Conservation (phyloP, 2,113 vertebrate genomes). For the Eclectus roratus region DNA sequence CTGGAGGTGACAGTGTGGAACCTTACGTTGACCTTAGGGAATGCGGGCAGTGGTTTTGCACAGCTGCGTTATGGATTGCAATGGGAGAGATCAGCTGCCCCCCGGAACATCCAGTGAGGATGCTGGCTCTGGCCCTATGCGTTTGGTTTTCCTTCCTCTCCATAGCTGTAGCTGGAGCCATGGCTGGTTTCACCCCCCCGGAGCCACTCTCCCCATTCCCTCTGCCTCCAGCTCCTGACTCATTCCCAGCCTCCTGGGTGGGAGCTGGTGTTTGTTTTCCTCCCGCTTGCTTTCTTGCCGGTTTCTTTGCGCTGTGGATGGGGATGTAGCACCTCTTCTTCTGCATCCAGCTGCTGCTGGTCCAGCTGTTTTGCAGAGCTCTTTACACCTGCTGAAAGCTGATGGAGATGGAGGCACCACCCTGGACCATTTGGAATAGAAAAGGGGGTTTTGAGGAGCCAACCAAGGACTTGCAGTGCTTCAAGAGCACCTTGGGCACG, state of each 20-base stretch:
- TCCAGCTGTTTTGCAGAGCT: background rate
- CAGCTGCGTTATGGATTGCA: fast-evolving
- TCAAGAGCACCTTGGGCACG: background rate
- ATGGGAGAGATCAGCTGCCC: background rate
- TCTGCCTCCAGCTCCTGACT: background rate
- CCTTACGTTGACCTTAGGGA: background rate
- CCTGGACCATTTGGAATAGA: fast-evolving
- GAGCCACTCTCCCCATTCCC: background rate
- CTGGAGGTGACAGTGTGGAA: background rate
- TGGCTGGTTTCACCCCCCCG: background rate
- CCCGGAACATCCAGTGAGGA: background rate
- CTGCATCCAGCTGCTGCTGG: background rate
- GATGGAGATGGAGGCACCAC: background rate
- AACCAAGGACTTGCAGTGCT: background rate
- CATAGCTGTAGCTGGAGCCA: background rate
- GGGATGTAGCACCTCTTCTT: background rate
- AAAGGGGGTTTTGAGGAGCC: background rate
- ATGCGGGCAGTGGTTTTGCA: fast-evolving
- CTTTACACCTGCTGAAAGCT: background rate
- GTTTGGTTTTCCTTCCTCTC: background rate
- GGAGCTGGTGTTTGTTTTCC: background rate
- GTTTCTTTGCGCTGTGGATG: fast-evolving
- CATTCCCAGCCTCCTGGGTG: fast-evolving
- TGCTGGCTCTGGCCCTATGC: background rate
- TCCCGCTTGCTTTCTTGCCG: background rate